Conservation (phyloP, 2,888 invertebrate species). For the Acrobasis consociella region DNA sequence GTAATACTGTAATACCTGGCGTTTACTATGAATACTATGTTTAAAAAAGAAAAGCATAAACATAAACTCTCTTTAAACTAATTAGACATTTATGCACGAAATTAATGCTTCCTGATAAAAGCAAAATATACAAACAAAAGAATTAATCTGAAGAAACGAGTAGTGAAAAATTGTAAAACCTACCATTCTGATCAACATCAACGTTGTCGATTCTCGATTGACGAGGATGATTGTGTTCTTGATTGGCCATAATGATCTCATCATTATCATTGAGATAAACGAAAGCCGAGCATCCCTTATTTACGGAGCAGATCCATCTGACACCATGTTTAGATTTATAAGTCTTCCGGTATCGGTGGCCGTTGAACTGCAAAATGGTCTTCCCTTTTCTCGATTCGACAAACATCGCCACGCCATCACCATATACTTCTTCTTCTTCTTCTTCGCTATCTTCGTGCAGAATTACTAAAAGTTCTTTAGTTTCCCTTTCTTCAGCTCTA, state of each 20-base stretch:
- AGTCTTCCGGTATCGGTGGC: slow-evolving; percentile 57
- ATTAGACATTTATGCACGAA: too few species aligned
- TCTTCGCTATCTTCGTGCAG: slow-evolving; percentile 23
- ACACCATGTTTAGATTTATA: slow-evolving; percentile 55
- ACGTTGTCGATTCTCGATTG: slow-evolving; percentile 35
- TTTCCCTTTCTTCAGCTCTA: background rate
- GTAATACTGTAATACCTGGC: too few species aligned
- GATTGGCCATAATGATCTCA: slow-evolving; percentile 56
- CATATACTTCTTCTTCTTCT: slow-evolving; percentile 33
- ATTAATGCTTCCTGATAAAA: too few species aligned
- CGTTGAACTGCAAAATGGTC: slow-evolving; percentile 57
- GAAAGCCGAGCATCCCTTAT: slow-evolving; percentile 57
- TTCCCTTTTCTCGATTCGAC: slow-evolving; percentile 56
- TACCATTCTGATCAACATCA: slow-evolving; percentile 45
- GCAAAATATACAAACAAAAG: too few species aligned
- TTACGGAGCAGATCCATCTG: slow-evolving; percentile 60
- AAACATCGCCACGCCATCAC: slow-evolving; percentile 49
- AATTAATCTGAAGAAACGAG: too few species aligned
- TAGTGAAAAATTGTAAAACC: slow-evolving; percentile 25
- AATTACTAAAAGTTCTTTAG: slow-evolving; percentile 25
- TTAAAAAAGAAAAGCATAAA: too few species aligned
- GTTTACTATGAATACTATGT: too few species aligned
- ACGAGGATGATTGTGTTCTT: slow-evolving; percentile 50
- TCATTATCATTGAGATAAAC: slow-evolving; percentile 57
- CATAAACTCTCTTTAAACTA: too few species aligned